A percentile compares a stretch with the other conserved stretches of the same genome.
These are phyloP conservation scores for Pristionchus maxplancki DNA, from an alignment of 2,888 invertebrate species.

Conservation along the genomic window DNA sequence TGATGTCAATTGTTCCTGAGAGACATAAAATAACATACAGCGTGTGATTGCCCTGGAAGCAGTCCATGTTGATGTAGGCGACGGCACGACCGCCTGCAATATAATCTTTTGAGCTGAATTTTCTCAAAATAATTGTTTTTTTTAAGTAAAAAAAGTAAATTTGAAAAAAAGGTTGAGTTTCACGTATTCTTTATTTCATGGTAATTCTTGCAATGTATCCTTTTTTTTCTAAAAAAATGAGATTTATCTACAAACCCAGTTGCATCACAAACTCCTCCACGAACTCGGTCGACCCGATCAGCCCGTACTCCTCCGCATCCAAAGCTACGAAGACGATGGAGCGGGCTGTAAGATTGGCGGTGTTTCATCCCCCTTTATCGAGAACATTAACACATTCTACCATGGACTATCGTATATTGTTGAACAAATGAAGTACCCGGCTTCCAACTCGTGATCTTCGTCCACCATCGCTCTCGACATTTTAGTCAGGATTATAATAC, in stretches of 20 bases:
- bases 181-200: too few species aligned
- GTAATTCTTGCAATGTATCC: too few species aligned
- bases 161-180: too few species aligned
- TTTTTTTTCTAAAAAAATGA: too few species aligned
- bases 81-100: constrained; percentile 76
- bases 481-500: constrained; percentile 80
- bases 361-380: background rate
- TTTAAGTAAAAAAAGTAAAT: too few species aligned
- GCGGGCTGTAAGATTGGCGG: constrained; percentile 32
- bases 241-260: background rate
- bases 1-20: too few species aligned
- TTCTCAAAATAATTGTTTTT: too few species aligned
- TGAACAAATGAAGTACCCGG: too few species aligned
- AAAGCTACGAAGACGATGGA: constrained; percentile 80
- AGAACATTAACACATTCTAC: too few species aligned
- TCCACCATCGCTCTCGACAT: constrained; percentile 75
- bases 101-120: too few species aligned
- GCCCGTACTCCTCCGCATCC: constrained; percentile 80
- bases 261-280: constrained; percentile 77
- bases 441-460: constrained; percentile 78
- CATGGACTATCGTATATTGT: too few species aligned
- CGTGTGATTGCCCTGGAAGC: constrained; percentile 69
- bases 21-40: constrained; percentile 61
- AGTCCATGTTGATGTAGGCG: constrained; percentile 80
- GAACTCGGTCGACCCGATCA: constrained; percentile 80